Evolutionary conservation across 2,113 vertebrate species (phyloP).

Genomic region (Meles meles): DNA sequence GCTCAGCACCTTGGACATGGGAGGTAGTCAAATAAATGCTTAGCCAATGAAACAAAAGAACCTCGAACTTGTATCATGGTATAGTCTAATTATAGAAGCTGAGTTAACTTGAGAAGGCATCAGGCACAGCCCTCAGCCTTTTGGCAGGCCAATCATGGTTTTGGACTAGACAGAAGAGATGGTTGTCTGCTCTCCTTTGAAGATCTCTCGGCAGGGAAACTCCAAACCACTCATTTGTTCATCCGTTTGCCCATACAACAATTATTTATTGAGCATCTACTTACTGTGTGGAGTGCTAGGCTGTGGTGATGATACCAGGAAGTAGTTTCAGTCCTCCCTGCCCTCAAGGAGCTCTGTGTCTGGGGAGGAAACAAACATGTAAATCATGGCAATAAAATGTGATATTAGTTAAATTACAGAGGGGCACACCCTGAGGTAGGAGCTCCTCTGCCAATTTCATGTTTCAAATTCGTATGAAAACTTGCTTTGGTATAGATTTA

Average conservation of each 20-base stretch:
- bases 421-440: not conserved
- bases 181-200: constrained; percentile 8
- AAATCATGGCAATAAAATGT: not conserved
- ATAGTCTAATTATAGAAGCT: not conserved
- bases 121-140: not conserved
- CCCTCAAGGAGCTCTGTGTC: constrained; percentile 13
- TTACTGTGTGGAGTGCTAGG: not conserved
- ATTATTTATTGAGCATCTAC: not conserved
- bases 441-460: not conserved
- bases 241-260: not conserved
- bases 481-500: not conserved
- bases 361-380: constrained; percentile 1
- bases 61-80: not conserved
- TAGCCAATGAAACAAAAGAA: not conserved
- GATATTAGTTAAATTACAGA: not conserved
- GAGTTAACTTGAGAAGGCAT: not conserved
- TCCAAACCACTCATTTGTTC: constrained; percentile 4
- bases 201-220: not conserved
- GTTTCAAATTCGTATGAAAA: not conserved
- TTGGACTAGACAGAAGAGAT: not conserved
- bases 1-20: not conserved
- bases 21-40: not conserved
- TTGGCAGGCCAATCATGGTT: not conserved
- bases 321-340: constrained; percentile 45
- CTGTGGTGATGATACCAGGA: not conserved